Evolutionary conservation across 23 tunicate genomes (phyloP), one percentile per base, ranked within the genome.

Genomic region (Clavelina lepadiformis): DNA sequence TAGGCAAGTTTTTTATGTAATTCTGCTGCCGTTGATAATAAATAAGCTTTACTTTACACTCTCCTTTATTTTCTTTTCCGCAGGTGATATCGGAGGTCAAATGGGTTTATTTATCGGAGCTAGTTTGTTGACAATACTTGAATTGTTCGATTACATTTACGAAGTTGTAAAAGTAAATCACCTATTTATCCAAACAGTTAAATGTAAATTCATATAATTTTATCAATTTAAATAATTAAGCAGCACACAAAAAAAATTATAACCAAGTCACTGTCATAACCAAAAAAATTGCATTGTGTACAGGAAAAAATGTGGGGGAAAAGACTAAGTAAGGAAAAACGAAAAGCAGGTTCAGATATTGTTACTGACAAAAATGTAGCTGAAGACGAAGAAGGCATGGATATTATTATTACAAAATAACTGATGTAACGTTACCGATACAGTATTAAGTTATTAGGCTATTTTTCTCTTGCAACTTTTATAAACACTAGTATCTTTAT

Each of bases 71-170:
- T n/a, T 15, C 7, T 54, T 54, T 18, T 13, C 18, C 18, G 18
- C 45, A 87, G 96, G 98, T 76, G 99, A 94, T 46, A 94, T 94
- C 73, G 99, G 99, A 23, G 99, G 99, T 2, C 99, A 94, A 58
- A 94, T 94, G 99, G 99, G 99, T 22, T 63, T 94, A 47, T 94
- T 94, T 38, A 94, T 94, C 65, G 99, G 99, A 31, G 99, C 99
- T 4, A 86, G 96, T 60, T 69, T 94, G 24, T 63, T 94, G 24
- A 94, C 99, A 1, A 74, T 94, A 2, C 77, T 94, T 56, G 99
- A 94, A 51, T 67, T 94, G 19, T 79, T 94, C 34, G 95, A 94
- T 58, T 94, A 94, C 51, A 65, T 94, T 49, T 94, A 94, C 38
- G 99, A 94, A 81, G 83, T 94, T 0, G 52, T 94, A 35, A 94